Base-by-base conservation (phyloP, 2,888 invertebrate genomes). In the Hirtodrosophila duncani region DNA sequence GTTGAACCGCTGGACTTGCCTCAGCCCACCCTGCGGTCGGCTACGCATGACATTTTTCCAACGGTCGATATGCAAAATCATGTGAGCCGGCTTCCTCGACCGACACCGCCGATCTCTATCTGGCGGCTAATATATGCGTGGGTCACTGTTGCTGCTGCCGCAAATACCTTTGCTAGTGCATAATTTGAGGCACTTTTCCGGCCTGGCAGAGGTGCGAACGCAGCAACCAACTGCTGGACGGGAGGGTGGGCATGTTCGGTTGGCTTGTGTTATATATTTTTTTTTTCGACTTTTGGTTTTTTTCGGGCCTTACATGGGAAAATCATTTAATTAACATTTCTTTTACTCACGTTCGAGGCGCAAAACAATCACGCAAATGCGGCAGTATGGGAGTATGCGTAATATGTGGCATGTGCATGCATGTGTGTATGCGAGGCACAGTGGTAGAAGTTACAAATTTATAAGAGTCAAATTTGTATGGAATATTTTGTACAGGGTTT, bases 321-420 rank as follows among this genome's bases (percentile, higher is more conserved):
- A 67, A 81, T 64, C 74, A 75, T 75, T 75, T 81, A 81, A 75
- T 75, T 81, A 81, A 62, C 81, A 75, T 68, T 68, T 67, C 31
- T 55, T 55, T 55, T 45, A 46, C 59, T 27, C 67, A 67, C 71
- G 55, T 74, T 56, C 43, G 62, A 72, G 81, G 79, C 75, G 70
- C 81, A 81, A 74, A 74, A 81, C 72, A 81, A 74, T 74, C 81
- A 74, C 81, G 72, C 72, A 74, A 55, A 78, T 65, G 74, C 74
- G 69, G 62, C 46, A 59, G n/a, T n/a, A n/a, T n/a, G n/a, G n/a
- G n/a, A n/a, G n/a, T n/a, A n/a, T n/a, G n/a, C n/a, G n/a, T n/a
- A n/a, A n/a, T n/a, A n/a, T n/a, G n/a, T n/a, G n/a, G n/a, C n/a
- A n/a, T n/a, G n/a, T n/a, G n/a, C n/a, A n/a, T n/a, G n/a, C n/a